phyloP scores from a whole-genome alignment of 2,113 vertebrate genomes.

The Chamaetylas fuelleborni region DNA sequence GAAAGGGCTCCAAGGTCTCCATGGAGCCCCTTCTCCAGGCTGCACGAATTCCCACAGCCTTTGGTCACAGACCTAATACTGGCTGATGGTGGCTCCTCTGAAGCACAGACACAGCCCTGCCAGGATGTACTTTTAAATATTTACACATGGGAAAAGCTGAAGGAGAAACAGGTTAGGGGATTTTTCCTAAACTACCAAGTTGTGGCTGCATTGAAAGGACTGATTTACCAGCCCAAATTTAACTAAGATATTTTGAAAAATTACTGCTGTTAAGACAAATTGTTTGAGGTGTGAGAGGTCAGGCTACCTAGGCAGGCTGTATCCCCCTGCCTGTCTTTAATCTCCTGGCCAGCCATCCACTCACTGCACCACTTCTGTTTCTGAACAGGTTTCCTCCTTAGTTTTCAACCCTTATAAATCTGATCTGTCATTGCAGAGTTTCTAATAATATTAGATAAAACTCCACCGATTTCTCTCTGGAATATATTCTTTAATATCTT shows the following conservation, averaged over 20 bases:
- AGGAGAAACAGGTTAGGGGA: neutral
- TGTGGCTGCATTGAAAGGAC: neutral
- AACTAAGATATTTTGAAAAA: neutral
- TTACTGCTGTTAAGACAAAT: neutral
- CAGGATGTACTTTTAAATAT: neutral
- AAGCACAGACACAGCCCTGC: accelerated
- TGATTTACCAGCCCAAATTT: neutral
- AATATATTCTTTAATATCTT: conserved; percentile 59
- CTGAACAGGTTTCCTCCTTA: conserved; percentile 12
- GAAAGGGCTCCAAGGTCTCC: neutral
- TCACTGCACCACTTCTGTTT: neutral
- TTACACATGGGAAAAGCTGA: neutral
- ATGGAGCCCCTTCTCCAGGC: neutral
- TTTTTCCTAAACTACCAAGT: neutral
- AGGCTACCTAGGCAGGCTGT: neutral
- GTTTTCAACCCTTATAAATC: conserved; percentile 58
- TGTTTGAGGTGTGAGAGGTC: neutral
- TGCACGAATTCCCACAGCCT: neutral
- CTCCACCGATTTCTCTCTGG: conserved; percentile 37
- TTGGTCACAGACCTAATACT: neutral
- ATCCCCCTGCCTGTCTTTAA: neutral
- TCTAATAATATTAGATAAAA: conserved; percentile 57
- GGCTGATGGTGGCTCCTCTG: neutral
- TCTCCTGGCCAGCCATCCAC: neutral
- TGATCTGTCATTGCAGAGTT: conserved; percentile 35